phyloP scores from a whole-genome alignment of 2,797 vertebrate genomes.

The Halcyon leucocephala region DNA sequence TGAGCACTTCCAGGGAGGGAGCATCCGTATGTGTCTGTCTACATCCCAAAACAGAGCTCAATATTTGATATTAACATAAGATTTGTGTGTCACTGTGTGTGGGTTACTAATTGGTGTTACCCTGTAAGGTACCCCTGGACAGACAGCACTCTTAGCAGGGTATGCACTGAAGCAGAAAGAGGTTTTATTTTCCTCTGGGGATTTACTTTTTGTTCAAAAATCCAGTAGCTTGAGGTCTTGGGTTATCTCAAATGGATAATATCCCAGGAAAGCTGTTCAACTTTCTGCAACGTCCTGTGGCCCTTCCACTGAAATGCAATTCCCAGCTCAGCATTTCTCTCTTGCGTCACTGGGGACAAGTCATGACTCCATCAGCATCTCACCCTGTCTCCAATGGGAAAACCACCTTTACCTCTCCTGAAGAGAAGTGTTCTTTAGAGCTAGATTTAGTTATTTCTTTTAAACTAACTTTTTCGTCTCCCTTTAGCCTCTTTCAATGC shows the following conservation, averaged over 20 bases:
- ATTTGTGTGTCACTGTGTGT: background rate
- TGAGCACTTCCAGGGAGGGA: background rate
- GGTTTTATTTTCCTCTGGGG: background rate
- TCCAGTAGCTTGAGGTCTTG: background rate
- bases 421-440: background rate
- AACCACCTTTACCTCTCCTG: background rate
- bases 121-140: background rate
- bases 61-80: background rate
- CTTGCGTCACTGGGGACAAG: background rate
- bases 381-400: background rate
- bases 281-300: background rate
- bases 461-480: background rate
- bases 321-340: background rate
- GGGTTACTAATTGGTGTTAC: background rate
- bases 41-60: background rate
- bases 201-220: background rate
- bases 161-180: background rate
- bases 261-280: background rate
- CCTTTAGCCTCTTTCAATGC: background rate
- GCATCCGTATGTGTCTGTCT: background rate
- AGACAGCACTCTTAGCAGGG: background rate
- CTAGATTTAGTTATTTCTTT: background rate
- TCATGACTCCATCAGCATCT: background rate
- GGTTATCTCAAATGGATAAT: background rate
- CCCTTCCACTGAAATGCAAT: background rate